Conservation (phyloP, 2,797 vertebrate genomes). For the Tamandua tetradactyla region DNA sequence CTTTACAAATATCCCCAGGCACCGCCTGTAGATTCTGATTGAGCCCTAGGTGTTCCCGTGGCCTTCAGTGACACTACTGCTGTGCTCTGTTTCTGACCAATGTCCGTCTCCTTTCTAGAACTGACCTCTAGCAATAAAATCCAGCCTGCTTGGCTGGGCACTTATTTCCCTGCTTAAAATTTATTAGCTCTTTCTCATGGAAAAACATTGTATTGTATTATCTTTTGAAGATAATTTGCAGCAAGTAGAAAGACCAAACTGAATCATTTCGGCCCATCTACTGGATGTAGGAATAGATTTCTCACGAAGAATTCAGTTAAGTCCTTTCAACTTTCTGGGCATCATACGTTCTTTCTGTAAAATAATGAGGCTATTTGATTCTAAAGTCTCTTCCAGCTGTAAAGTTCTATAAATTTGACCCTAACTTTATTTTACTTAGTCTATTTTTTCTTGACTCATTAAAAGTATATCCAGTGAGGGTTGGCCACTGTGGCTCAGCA, state of each 20-base stretch:
- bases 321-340: not conserved
- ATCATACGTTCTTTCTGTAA: not conserved
- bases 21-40: not conserved
- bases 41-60: not conserved
- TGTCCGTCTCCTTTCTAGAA: not conserved
- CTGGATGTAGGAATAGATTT: not conserved
- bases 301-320: constrained; percentile 6
- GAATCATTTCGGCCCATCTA: not conserved
- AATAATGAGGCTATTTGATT: not conserved
- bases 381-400: not conserved
- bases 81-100: not conserved
- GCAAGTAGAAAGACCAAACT: not conserved
- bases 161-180: not conserved
- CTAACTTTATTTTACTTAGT: not conserved
- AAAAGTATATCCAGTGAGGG: no score
- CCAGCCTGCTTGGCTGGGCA: not conserved
- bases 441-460: not conserved
- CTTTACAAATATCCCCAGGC: not conserved
- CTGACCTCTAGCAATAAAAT: not conserved
- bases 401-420: not conserved
- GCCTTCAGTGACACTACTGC: not conserved
- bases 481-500: no score
- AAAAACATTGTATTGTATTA: not conserved
- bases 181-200: not conserved
- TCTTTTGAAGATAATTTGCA: constrained; percentile 25